Evolutionary conservation across 2,888 invertebrate genomes (phyloP), one percentile per base, ranked within the genome.

Genomic region (Cheilosia soror): DNA sequence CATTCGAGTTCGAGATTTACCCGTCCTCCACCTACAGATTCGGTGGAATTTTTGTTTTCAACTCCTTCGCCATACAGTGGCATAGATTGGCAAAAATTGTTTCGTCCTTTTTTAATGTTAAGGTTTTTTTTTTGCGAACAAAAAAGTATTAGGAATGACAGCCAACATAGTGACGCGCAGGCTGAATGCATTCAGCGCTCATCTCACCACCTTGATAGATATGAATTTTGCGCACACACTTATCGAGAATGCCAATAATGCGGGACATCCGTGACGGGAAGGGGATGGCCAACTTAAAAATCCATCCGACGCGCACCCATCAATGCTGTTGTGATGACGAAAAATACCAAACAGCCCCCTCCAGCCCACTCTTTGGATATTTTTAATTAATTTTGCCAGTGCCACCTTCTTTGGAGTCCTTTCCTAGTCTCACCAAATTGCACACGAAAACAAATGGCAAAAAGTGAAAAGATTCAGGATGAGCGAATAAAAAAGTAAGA

Each of bases 331-430:
- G 63, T 72, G 72, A 68, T 77, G 75, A 77, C 72, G 76, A 62
- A 76, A 85, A 85, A 81, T 85, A 63, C 81, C 81, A 85, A 81
- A 85, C 76, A 81, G 42, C 76, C 51, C 51, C 7, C 44, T 47
- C 58, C 13, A 42, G 31, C 11, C 49, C 15, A 58, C 66, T 81
- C 57, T 27, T 68, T 44, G 68, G 81, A 85, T 72, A 68, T 85
- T 85, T 85, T 85, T 85, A 85, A 85, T 85, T 85, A 85, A 85
- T 81, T 85, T 81, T 77, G 55, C 85, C 47, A 62, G 65, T 77
- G 68, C 81, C 85, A 77, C 76, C 81, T 76, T 77, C 68, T 55
- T 79, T 69, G 58, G 60, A 60, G 69, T 47, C 62, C 66, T 65
- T 63, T 63, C 53, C 65, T 29, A 51, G 25, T 40, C 55, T 60